Evolutionary conservation across 2,888 invertebrate genomes (phyloP).

Genomic region (Serrognathus titanus): DNA sequence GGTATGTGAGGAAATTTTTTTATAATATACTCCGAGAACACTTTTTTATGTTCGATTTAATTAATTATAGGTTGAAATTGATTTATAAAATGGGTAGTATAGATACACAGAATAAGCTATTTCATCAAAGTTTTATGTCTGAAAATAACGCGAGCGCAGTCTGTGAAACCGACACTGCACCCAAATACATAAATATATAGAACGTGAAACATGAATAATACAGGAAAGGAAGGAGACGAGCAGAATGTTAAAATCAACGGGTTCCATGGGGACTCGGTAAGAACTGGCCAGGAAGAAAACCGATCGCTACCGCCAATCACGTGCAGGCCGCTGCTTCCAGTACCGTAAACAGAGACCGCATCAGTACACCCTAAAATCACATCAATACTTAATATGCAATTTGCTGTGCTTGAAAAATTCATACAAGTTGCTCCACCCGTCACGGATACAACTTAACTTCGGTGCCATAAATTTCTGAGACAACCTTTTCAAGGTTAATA

Average conservation of each 20-base stretch:
- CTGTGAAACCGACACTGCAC: constrained; percentile 34
- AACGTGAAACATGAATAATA: constrained; percentile 43
- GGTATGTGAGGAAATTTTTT: too few relatives aligned
- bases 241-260: constrained; percentile 42
- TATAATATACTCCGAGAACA: too few relatives aligned
- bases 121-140: constrained; percentile 32
- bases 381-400: constrained; percentile 45
- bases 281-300: constrained; percentile 34
- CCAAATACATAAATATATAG: constrained; percentile 41
- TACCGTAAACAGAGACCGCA: constrained; percentile 24
- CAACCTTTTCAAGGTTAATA: constrained; percentile 7
- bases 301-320: constrained; percentile 29
- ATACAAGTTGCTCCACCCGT: constrained; percentile 29
- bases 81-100: constrained; percentile 16
- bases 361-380: constrained; percentile 34
- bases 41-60: too few relatives aligned
- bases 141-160: constrained; percentile 27
- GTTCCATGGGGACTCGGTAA: constrained; percentile 36
- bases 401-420: constrained; percentile 41
- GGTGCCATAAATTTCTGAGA: constrained; percentile 2
- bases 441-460: constrained; percentile 5
- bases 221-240: constrained; percentile 38
- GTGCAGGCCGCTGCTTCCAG: constrained; percentile 10
- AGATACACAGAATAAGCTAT: constrained; percentile 30
- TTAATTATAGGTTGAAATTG: too few relatives aligned